Conservation (phyloP, 2,888 invertebrate species). For the Chirona hameri region DNA sequence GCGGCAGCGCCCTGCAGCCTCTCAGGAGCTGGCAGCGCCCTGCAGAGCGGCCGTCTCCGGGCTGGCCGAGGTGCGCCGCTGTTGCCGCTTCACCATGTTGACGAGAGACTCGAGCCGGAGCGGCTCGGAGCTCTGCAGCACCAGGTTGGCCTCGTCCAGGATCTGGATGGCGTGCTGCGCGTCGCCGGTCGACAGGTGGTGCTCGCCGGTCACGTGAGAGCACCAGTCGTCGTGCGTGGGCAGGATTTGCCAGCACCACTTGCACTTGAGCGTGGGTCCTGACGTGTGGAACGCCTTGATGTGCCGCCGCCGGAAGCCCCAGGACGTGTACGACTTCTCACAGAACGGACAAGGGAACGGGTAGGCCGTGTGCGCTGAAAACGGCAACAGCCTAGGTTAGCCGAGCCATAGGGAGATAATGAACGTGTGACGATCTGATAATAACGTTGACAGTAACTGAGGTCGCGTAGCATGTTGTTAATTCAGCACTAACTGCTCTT, state of each 20-base stretch:
- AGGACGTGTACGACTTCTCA: slow-evolving; percentile 60
- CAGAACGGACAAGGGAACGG: slow-evolving; percentile 62
- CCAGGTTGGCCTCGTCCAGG: slow-evolving; percentile 61
- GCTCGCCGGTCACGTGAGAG: slow-evolving; percentile 56
- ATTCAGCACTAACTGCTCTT: too few species aligned
- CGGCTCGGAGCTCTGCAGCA: slow-evolving; percentile 48
- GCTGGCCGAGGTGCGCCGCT: background rate
- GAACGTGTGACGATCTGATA: too few species aligned
- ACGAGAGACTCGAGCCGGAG: slow-evolving; percentile 39
- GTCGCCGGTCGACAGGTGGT: slow-evolving; percentile 57
- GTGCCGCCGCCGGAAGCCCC: slow-evolving; percentile 61
- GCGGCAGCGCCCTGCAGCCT: too few species aligned
- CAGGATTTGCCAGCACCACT: slow-evolving; percentile 47
- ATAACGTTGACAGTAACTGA: too few species aligned
- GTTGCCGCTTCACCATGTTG: slow-evolving; percentile 35
- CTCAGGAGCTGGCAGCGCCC: too few species aligned
- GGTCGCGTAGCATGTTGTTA: too few species aligned
- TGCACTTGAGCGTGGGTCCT: slow-evolving; percentile 41
- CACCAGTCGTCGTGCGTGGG: slow-evolving; percentile 60
- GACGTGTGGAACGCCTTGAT: slow-evolving; percentile 58
- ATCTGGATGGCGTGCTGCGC: slow-evolving; percentile 60
- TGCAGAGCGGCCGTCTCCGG: background rate
- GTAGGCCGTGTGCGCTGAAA: background rate
- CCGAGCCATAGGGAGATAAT: background rate
- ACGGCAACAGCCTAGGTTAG: background rate